Percentiles rank a stretch among this genome's conserved stretches.
phyloP scores from a whole-genome alignment of 1,140 invertebrate genomes.

The Drosophila kurseongensis region DNA sequence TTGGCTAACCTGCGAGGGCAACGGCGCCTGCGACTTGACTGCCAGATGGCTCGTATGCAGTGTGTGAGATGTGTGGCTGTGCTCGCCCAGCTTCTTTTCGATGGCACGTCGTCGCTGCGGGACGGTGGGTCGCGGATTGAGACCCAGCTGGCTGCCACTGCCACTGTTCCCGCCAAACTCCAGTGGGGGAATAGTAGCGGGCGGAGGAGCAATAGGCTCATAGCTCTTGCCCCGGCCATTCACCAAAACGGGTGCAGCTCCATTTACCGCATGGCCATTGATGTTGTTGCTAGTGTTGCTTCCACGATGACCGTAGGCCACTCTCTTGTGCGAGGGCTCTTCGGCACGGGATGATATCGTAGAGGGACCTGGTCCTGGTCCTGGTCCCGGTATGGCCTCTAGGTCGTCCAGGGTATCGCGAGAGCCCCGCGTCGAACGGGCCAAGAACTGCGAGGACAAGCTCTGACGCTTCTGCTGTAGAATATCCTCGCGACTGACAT shows the following conservation, averaged over 20 bases:
- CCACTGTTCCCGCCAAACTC: conserved; percentile 17
- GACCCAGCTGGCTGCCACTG: conserved; percentile 19
- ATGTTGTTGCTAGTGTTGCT: conserved; percentile 26
- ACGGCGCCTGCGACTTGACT: conserved; percentile 14
- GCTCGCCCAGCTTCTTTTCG: conserved; percentile 77
- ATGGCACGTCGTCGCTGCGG: conserved; percentile 87
- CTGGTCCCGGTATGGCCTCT: conserved; percentile 61
- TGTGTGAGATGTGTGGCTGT: conserved; percentile 13
- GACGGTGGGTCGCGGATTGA: conserved; percentile 85
- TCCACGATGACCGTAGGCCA: conserved; percentile 52
- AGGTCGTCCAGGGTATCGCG: conserved; percentile 68
- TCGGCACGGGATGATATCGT: conserved; percentile 22
- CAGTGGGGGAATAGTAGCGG: too few species aligned
- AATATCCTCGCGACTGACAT: conserved; percentile 80
- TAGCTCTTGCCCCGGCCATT: conserved; percentile 65
- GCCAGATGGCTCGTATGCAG: conserved; percentile 3
- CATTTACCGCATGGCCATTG: conserved; percentile 16
- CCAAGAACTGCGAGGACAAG: conserved; percentile 75
- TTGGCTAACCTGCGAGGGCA: conserved; percentile 21
- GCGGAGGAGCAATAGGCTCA: conserved; percentile 13
- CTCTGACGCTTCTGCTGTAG: conserved; percentile 81
- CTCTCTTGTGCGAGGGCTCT: conserved; percentile 53
- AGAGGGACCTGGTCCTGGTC: background rate
- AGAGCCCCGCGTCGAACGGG: conserved; percentile 69
- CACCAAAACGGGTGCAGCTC: background rate